Conservation (phyloP, 1,140 invertebrate species). For the Sarcophaga peregrina region DNA sequence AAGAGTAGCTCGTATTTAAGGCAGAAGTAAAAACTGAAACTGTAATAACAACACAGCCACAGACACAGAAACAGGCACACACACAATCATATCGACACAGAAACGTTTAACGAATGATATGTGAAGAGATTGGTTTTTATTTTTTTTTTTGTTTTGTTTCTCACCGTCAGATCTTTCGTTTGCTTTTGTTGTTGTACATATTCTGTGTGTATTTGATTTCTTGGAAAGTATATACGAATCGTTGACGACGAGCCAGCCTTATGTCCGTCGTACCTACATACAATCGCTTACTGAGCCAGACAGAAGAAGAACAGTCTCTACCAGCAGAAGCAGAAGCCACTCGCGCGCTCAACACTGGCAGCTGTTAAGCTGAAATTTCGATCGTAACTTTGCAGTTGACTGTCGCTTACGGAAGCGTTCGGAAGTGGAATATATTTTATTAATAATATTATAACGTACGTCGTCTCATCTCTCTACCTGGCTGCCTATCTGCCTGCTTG, state of each 20-base stretch:
- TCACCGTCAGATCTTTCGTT: background rate
- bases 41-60: background rate
- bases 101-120: slow-evolving; percentile 32
- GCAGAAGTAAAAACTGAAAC: background rate
- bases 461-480: slow-evolving; percentile 7
- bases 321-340: slow-evolving; percentile 53
- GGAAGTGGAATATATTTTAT: slow-evolving; percentile 67
- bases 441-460: slow-evolving; percentile 52
- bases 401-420: slow-evolving; percentile 66
- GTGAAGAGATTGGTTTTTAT: background rate
- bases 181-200: background rate
- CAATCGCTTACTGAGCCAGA: slow-evolving; percentile 7
- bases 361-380: slow-evolving; percentile 65
- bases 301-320: slow-evolving; percentile 12
- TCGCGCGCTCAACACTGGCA: slow-evolving; percentile 58
- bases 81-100: slow-evolving; percentile 16
- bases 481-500: background rate
- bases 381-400: slow-evolving; percentile 67
- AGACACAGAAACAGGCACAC: slow-evolving; percentile 23
- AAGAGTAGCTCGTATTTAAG: background rate
- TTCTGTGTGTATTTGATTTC: too few species aligned
- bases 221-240: too few species aligned
- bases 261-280: background rate
- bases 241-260: too few species aligned
- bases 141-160: background rate